These are phyloP conservation scores for Brachycybe producta DNA, from an alignment of 2,888 invertebrate species.

Conservation along the genomic window DNA sequence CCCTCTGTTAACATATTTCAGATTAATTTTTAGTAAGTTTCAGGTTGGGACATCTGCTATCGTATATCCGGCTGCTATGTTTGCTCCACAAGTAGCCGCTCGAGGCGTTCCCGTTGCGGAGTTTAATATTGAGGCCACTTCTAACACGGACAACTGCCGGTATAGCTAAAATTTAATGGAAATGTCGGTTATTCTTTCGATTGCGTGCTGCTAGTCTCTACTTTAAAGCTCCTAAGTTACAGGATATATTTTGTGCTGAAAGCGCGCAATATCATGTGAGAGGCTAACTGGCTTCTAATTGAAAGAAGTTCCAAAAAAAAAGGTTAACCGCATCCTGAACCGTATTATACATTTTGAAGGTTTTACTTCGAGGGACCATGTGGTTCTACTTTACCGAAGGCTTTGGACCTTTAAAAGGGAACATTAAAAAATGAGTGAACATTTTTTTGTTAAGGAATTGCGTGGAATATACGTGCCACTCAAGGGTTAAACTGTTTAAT, in stretches of 20 bases:
- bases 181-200: not conserved
- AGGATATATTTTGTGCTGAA: not conserved
- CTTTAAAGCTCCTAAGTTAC: not conserved
- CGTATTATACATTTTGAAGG: slow-evolving; percentile 32
- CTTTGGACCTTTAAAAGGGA: no score
- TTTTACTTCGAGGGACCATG: slow-evolving; percentile 47
- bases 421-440: no score
- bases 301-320: no score
- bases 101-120: slow-evolving; percentile 62
- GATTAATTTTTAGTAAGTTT: not conserved
- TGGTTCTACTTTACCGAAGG: slow-evolving; percentile 41
- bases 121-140: slow-evolving; percentile 51
- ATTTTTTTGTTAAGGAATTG: no score
- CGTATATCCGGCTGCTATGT: slow-evolving; percentile 78
- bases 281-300: slow-evolving; percentile 2
- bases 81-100: slow-evolving; percentile 60
- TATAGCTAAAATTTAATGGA: slow-evolving; percentile 27
- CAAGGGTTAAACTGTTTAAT: no score
- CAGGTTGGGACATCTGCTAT: slow-evolving; percentile 62
- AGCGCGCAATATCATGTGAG: not conserved
- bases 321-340: no score
- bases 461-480: no score
- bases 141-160: slow-evolving; percentile 41
- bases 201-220: no score
- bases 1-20: not conserved